Evolutionary conservation across 2,888 invertebrate species (phyloP).

Genomic region (Troilus luridus): DNA sequence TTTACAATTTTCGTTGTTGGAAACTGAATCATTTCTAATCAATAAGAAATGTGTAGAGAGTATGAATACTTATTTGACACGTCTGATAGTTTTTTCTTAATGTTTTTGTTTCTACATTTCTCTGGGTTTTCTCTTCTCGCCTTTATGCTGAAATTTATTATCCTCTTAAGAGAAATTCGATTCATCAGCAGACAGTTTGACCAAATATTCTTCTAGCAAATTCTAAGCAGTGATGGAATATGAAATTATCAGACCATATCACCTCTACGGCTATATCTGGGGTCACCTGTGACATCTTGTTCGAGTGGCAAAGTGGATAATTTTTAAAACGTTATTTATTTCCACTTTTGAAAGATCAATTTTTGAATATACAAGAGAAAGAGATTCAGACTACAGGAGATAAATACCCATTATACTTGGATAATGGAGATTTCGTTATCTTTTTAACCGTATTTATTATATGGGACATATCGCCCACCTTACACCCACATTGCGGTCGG

Average conservation of each 20-base stretch:
- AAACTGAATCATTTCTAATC: no score
- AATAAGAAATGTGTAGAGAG: no score
- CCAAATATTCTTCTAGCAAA: no score
- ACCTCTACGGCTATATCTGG: not conserved
- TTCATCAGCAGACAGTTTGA: no score
- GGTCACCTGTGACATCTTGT: not conserved
- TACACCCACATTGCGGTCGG: not conserved
- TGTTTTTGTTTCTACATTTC: no score
- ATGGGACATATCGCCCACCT: not conserved
- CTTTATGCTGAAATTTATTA: no score
- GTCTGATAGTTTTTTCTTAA: no score
- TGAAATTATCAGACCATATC: not conserved
- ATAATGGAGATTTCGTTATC: slow-evolving; percentile 14
- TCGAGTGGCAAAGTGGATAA: not conserved
- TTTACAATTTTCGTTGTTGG: no score
- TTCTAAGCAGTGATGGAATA: not conserved
- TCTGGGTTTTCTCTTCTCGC: no score
- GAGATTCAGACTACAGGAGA: not conserved
- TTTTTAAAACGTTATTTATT: slow-evolving; percentile 6
- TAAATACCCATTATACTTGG: not conserved
- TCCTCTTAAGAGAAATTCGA: no score
- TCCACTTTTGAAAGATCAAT: not conserved
- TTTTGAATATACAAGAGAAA: not conserved
- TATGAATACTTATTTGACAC: no score
- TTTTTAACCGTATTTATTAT: slow-evolving; percentile 12